phyloP scores from a whole-genome alignment of 2,888 invertebrate species.

The Criorhina ranunculi region DNA sequence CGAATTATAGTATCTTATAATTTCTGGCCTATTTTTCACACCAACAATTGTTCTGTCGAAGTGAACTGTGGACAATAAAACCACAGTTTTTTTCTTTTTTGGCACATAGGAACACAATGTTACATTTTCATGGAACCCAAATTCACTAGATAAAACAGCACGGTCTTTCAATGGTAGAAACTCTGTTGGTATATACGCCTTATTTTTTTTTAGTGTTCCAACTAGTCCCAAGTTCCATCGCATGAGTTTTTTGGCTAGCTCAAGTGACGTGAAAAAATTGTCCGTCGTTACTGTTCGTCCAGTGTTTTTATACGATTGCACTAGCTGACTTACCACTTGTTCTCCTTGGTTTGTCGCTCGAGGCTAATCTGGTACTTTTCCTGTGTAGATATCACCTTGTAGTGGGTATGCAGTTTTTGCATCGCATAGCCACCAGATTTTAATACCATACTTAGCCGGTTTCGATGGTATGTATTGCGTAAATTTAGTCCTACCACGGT shows the following conservation, averaged over 20 bases:
- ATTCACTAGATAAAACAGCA: slow-evolving; percentile 7
- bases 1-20: slow-evolving; percentile 1
- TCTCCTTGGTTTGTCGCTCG: neutral
- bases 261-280: slow-evolving; percentile 6
- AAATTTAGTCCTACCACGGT: no score
- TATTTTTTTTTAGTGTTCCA: slow-evolving; percentile 7
- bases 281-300: neutral
- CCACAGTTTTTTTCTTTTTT: neutral
- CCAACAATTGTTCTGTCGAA: slow-evolving; percentile 1
- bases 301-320: neutral
- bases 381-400: no score
- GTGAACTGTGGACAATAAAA: no score
- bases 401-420: no score
- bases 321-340: neutral
- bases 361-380: no score
- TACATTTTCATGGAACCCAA: slow-evolving; percentile 7
- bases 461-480: no score
- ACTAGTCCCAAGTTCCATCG: slow-evolving; percentile 4
- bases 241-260: neutral
- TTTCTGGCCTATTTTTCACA: neutral
- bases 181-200: slow-evolving; percentile 2
- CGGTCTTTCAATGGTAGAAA: neutral
- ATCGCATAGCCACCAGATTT: no score
- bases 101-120: neutral
- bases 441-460: no score